Conservation (phyloP, 2,888 invertebrate species). For the Morpho deidamia region DNA sequence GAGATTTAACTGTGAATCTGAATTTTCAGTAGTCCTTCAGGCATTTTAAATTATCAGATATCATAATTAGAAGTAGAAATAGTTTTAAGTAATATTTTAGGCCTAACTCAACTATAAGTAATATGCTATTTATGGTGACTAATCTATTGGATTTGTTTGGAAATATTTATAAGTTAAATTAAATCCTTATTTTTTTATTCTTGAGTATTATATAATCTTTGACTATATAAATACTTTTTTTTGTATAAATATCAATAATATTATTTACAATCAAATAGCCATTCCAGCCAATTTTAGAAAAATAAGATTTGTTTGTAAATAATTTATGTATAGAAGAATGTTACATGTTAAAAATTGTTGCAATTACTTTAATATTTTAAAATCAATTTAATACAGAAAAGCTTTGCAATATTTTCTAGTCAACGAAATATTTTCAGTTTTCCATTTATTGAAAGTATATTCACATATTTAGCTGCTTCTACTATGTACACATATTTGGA, state of each 20-base stretch:
- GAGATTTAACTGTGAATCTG: no score
- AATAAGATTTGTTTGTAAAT: constrained; percentile 11
- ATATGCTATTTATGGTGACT: no score
- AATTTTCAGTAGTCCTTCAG: no score
- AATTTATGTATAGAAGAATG: constrained; percentile 7
- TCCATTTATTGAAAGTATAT: not conserved
- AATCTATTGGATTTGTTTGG: no score
- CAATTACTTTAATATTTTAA: not conserved
- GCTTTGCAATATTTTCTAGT: constrained; percentile 16
- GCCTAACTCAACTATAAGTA: no score
- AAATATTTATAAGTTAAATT: no score
- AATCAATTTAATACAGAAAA: not conserved
- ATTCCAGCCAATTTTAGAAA: constrained; percentile 6
- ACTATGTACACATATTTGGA: constrained; percentile 1
- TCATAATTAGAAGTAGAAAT: no score
- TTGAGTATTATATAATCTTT: no score
- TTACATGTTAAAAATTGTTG: constrained; percentile 8
- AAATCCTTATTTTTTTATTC: no score
- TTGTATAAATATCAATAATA: not conserved
- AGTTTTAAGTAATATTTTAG: no score
- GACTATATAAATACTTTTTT: no score
- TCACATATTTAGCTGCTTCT: not conserved
- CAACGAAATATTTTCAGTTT: constrained; percentile 4
- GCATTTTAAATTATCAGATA: no score
- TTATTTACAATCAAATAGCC: not conserved